Conservation (phyloP, 2,113 vertebrate genomes). For the Regulus satrapa region DNA sequence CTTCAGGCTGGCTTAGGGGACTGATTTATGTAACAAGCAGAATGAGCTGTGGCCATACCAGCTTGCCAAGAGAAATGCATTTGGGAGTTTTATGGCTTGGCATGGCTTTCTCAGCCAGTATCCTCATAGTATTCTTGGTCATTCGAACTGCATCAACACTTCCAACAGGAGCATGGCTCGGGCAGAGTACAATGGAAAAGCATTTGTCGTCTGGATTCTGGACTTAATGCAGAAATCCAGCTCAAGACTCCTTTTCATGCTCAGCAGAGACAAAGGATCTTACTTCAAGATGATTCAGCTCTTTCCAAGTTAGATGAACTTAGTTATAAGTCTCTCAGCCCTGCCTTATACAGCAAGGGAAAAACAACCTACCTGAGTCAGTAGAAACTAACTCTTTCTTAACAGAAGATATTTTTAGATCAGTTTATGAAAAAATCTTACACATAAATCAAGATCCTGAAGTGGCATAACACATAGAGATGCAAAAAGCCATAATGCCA, state of each 20-base stretch:
- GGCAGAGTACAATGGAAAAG: background rate
- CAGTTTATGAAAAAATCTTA: background rate
- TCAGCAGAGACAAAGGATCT: background rate
- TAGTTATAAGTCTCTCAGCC: background rate
- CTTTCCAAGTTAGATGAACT: background rate
- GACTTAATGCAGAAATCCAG: background rate
- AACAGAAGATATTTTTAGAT: background rate
- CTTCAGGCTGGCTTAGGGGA: background rate
- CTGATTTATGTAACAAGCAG: background rate
- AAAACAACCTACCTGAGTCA: background rate
- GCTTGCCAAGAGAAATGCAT: background rate
- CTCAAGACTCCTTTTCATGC: background rate
- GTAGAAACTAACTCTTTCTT: background rate
- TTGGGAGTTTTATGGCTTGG: background rate
- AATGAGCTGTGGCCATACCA: background rate
- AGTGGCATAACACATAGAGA: background rate
- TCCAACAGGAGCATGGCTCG: background rate
- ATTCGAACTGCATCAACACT: background rate
- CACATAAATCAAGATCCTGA: background rate
- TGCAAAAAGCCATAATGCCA: background rate
- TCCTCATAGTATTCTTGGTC: background rate
- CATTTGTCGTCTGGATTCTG: background rate
- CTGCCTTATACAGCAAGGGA: background rate
- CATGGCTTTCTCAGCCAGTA: background rate
- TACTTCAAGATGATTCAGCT: background rate